Evolutionary conservation across 2,888 invertebrate species (phyloP).

Genomic region (Enchytraeus crypticus): DNA sequence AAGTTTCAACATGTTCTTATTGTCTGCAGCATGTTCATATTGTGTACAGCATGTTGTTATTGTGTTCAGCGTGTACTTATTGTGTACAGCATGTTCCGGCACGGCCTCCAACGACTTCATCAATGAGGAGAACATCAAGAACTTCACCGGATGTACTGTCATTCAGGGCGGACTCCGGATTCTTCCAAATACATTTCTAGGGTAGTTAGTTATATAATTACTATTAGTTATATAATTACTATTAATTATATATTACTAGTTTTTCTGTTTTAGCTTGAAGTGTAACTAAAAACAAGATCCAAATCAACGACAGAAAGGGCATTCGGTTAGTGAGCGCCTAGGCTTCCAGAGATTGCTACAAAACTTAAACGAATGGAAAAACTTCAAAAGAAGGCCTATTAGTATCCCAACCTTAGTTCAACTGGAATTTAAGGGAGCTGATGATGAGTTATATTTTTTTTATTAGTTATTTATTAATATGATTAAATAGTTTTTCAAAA

Average conservation of each 20-base stretch:
- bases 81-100: not conserved
- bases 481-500: too few species aligned
- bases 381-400: too few species aligned
- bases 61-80: not conserved
- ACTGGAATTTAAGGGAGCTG: too few species aligned
- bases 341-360: too few species aligned
- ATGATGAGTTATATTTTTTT: too few species aligned
- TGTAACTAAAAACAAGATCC: too few species aligned
- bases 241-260: not conserved
- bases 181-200: slow-evolving; percentile 69
- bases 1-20: not conserved
- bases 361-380: too few species aligned
- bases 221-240: too few species aligned
- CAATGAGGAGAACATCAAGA: slow-evolving; percentile 78
- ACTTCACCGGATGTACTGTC: slow-evolving; percentile 81
- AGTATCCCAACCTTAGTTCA: too few species aligned
- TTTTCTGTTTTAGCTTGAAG: not conserved
- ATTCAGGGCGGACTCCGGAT: slow-evolving; percentile 86
- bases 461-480: too few species aligned
- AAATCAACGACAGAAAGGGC: too few species aligned
- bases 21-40: not conserved
- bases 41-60: not conserved
- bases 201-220: slow-evolving; percentile 2
- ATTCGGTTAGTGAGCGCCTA: too few species aligned
- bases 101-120: slow-evolving; percentile 42